These are phyloP conservation scores for Ammodytes dubius DNA, from an alignment of 2,113 vertebrate species.

Conservation along the genomic window DNA sequence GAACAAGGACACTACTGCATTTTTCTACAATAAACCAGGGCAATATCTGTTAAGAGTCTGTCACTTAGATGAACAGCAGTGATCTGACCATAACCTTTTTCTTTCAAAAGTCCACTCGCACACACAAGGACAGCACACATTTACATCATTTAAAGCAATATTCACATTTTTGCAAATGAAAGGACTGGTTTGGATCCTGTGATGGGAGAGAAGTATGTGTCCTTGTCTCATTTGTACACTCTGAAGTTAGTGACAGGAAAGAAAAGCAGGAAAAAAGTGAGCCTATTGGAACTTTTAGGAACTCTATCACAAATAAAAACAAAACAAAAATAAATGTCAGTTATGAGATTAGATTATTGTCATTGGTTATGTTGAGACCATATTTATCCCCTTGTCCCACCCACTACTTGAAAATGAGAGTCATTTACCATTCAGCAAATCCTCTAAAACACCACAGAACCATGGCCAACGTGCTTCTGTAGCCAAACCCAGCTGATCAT, in stretches of 20 bases:
- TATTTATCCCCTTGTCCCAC: no score
- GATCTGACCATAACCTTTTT: conserved; percentile 22
- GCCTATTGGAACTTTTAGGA: neutral
- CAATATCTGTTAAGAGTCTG: conserved; percentile 41
- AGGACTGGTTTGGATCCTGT: neutral
- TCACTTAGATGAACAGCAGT: conserved; percentile 26
- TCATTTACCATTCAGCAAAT: conserved; percentile 41
- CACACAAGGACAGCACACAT: conserved; percentile 1
- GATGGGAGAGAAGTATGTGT: neutral
- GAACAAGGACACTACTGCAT: neutral
- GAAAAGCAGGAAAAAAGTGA: neutral
- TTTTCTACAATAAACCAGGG: conserved; percentile 5
- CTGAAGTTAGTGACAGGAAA: neutral
- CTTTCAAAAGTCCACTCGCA: conserved; percentile 15
- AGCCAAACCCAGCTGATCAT: neutral
- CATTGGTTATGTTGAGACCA: conserved; percentile 9
- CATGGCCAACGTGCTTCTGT: conserved; percentile 16
- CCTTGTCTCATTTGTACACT: no score
- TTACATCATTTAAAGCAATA: neutral
- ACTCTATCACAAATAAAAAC: neutral
- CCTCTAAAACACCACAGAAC: conserved; percentile 33
- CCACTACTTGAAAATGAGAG: conserved; percentile 8
- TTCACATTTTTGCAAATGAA: neutral
- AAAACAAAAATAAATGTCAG: neutral
- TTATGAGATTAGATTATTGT: neutral